phyloP scores from a whole-genome alignment of 1,140 invertebrate species.

The Leptopilina clavipes region DNA sequence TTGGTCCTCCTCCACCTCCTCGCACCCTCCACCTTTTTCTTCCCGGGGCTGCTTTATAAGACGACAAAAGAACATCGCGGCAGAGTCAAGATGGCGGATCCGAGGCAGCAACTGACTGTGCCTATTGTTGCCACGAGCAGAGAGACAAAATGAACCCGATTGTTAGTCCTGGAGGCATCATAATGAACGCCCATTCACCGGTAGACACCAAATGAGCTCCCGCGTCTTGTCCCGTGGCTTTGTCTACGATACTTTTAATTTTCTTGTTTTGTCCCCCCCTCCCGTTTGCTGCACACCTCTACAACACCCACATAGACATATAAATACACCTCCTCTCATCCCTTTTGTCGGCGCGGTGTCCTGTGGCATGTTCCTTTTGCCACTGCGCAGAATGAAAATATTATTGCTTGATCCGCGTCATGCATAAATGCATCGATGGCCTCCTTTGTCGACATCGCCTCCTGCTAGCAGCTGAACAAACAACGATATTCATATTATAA shows the following conservation, averaged over 20 bases:
- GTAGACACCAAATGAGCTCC: constrained; percentile 72
- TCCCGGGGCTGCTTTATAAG: constrained; percentile 43
- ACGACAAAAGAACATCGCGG: constrained; percentile 47
- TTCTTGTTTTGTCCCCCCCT: constrained; percentile 48
- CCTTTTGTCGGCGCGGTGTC: constrained; percentile 38
- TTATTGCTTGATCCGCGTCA: constrained; percentile 57
- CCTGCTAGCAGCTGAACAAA: constrained; percentile 58
- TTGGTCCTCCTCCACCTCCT: not conserved
- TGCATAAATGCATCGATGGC: constrained; percentile 60
- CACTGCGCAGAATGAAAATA: constrained; percentile 55
- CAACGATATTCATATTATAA: constrained; percentile 61
- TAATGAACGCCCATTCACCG: constrained; percentile 63
- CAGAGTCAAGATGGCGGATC: constrained; percentile 69
- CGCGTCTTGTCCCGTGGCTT: constrained; percentile 68
- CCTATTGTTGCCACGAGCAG: constrained; percentile 68
- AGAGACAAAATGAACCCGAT: constrained; percentile 68
- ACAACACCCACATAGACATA: not conserved
- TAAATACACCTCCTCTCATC: not conserved
- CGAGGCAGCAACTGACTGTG: constrained; percentile 56
- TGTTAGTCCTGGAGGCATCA: constrained; percentile 62
- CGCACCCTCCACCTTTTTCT: constrained; percentile 36
- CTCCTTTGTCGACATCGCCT: constrained; percentile 51
- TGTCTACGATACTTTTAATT: constrained; percentile 72
- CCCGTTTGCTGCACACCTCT: not conserved
- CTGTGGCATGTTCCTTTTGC: constrained; percentile 43